Evolutionary conservation across 2,113 vertebrate genomes (phyloP), one percentile per base, ranked within the genome.

Genomic region (Misgurnus anguillicaudatus): DNA sequence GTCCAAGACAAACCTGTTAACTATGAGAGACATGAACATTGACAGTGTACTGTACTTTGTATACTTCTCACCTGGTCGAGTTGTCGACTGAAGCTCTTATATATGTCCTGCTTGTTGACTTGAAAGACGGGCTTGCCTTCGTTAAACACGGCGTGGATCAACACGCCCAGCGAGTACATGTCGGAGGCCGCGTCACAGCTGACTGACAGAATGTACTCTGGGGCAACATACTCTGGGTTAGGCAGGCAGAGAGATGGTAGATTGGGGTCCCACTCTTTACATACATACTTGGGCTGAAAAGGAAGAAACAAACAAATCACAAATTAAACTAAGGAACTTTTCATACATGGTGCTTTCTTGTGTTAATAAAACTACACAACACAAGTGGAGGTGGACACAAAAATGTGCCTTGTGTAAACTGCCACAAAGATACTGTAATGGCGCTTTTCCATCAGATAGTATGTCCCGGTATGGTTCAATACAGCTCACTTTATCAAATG

Each of bases 191-290:
- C 91, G 88, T 99, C 98, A 85, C 98, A 99, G 94, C 96, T 99
- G 87, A 99, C 98, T 0, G 97, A 98, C 65, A 99, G 93, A 87
- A 99, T 99, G 82, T 99, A 99, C 82, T 99, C 98, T 4, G 98
- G 98, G 65, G 98, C 98, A 86, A 99, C 89, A 88, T 99, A 99
- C 66, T 98, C 96, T 0, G 97, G 97, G 91, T 98, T 98, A 79
- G 96, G 96, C 86, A 99, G 95, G 94, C 96, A 98, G 75, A 99
- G 91, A 0, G 95, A 92, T 7, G 96, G 96, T n/a, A 98, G 93
- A 83, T 96, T 98, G 77, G 98, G 97, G 84, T 98, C 97, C 98
- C 98, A 99, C 85, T 99, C 98, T 90, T 98, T 98, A 89, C 96
- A 99, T 3, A 91, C 89, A 87, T 96, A 99, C 77, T 96, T 98